Conservation (phyloP, 2,888 invertebrate genomes). For the Schizaphis graminum region DNA sequence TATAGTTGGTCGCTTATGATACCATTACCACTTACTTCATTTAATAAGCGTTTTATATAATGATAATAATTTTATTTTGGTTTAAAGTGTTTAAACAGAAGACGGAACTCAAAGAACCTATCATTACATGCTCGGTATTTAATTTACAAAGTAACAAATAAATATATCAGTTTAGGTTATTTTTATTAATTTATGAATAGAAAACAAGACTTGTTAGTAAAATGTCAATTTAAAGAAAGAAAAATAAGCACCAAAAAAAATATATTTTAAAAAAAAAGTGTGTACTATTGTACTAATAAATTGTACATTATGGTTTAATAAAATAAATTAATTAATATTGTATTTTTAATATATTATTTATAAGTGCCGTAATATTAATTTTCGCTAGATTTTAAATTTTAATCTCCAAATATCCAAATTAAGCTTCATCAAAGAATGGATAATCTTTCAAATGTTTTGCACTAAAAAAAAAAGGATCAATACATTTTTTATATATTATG, state of each 20-base stretch:
- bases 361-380: not conserved
- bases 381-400: not conserved
- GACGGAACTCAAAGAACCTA: too few species aligned
- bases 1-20: not conserved
- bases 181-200: not conserved
- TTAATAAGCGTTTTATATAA: too few species aligned
- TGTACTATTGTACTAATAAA: not conserved
- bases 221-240: not conserved
- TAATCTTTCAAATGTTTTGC: conserved; percentile 72
- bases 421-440: conserved; percentile 73
- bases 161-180: too few species aligned
- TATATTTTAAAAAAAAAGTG: not conserved
- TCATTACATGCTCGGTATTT: too few species aligned
- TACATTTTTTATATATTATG: conserved; percentile 51
- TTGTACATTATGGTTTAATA: not conserved
- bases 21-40: not conserved
- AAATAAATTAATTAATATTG: not conserved
- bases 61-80: too few species aligned
- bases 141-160: too few species aligned
- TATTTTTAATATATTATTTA: not conserved
- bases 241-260: not conserved
- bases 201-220: not conserved
- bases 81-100: too few species aligned
- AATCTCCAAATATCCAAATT: conserved; percentile 63
- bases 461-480: conserved; percentile 69